Percentiles rank a stretch among this genome's conserved stretches.
Evolutionary conservation across 2,797 vertebrate species (phyloP).

Genomic region (Pipistrellus pipistrellus): DNA sequence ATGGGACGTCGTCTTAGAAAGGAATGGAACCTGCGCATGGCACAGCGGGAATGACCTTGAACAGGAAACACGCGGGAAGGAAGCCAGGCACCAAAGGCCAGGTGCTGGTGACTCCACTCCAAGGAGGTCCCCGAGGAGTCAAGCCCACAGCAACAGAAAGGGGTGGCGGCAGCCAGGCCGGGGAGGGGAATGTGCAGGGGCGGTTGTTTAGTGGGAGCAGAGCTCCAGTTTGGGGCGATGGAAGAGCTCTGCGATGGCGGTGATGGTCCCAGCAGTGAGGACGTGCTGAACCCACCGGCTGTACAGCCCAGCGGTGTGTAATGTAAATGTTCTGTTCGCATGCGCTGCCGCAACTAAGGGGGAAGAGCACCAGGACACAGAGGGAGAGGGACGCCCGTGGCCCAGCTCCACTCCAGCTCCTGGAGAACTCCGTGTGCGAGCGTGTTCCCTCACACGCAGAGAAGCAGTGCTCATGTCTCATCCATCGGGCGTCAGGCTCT

Average conservation of each 20-base stretch:
- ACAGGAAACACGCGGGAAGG: not conserved
- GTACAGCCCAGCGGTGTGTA: not conserved
- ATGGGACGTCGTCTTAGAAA: not conserved
- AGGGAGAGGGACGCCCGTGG: too few relatives aligned
- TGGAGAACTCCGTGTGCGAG: not conserved
- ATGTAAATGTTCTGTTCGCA: not conserved
- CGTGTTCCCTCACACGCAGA: not conserved
- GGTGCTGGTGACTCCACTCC: not conserved
- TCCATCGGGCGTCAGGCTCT: not conserved
- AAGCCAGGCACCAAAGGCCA: not conserved
- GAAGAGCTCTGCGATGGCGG: not conserved
- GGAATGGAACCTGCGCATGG: not conserved
- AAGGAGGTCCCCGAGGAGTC: not conserved
- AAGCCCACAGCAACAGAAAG: not conserved
- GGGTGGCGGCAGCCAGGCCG: not conserved
- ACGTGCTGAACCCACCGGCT: not conserved
- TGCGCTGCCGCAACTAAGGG: not conserved
- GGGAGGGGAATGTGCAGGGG: rapidly evolving
- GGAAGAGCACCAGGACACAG: not conserved
- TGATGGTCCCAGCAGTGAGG: not conserved
- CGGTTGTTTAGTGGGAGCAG: not conserved
- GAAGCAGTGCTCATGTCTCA: not conserved
- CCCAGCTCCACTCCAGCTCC: not conserved
- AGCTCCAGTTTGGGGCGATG: not conserved
- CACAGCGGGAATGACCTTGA: not conserved